Conservation (phyloP, 2,797 vertebrate genomes). For the Perdix hodgsoniae region DNA sequence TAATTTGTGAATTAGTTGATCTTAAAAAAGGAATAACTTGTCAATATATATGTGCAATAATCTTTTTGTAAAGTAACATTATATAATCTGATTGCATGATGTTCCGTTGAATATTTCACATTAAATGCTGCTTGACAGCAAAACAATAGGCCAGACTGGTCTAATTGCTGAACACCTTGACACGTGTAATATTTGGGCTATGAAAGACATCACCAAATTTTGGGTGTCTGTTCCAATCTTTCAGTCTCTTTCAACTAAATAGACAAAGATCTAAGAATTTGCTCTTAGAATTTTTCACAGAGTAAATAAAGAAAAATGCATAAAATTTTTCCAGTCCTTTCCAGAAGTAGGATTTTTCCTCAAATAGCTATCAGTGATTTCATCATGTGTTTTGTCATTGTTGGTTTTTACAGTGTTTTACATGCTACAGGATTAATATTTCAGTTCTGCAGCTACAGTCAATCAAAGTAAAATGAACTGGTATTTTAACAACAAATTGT, state of each 20-base stretch:
- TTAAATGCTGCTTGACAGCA: constrained; percentile 13
- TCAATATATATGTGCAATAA: not conserved
- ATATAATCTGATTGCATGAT: not conserved
- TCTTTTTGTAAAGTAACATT: not conserved
- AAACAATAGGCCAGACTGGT: constrained; percentile 9
- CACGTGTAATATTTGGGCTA: not conserved
- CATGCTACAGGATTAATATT: not conserved
- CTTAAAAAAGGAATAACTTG: not conserved
- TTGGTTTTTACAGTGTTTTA: not conserved
- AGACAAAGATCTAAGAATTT: constrained; percentile 14
- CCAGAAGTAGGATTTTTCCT: not conserved
- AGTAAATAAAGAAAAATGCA: not conserved
- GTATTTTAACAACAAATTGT: not conserved
- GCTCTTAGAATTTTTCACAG: not conserved
- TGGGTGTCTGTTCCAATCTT: not conserved
- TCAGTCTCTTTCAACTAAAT: constrained; percentile 4
- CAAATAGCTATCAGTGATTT: not conserved
- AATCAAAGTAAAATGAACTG: not conserved
- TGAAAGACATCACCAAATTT: constrained; percentile 11
- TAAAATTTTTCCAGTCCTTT: not conserved
- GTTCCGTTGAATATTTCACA: not conserved
- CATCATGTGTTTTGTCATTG: not conserved
- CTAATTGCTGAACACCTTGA: constrained; percentile 34
- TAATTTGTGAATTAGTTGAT: constrained; percentile 14
- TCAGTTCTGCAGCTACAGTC: not conserved